These are phyloP conservation scores for Centrocercus urophasianus DNA, from an alignment of 2,113 vertebrate genomes.

Conservation along the genomic window DNA sequence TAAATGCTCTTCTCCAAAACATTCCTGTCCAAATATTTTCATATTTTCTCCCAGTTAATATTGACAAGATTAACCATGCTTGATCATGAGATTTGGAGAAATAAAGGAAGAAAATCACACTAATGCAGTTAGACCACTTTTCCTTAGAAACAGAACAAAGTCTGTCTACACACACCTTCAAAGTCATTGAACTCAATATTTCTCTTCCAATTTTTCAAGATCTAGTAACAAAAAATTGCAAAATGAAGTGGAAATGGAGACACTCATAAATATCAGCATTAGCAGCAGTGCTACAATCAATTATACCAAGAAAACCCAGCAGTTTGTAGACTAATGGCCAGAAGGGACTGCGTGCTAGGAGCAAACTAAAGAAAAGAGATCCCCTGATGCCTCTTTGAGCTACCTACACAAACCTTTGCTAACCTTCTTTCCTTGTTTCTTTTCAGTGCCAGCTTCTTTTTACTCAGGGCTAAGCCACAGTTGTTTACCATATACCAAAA, in stretches of 20 bases:
- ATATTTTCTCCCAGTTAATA: neutral
- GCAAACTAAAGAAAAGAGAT: neutral
- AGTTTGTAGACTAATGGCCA: neutral
- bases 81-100: neutral
- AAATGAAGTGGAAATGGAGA: neutral
- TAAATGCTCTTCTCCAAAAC: neutral
- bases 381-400: neutral
- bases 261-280: neutral
- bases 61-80: neutral
- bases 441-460: neutral
- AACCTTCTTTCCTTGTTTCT: neutral
- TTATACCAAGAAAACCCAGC: neutral
- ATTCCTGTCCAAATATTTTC: neutral
- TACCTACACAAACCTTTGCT: neutral
- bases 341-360: neutral
- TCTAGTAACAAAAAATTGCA: neutral
- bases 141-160: neutral
- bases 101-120: neutral
- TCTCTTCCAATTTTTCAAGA: neutral
- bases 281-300: neutral
- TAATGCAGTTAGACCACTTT: neutral
- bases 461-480: neutral
- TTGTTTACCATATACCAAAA: conserved; percentile 15
- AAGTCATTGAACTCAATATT: neutral
- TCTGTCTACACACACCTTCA: neutral